Evolutionary conservation across 2,113 vertebrate species (phyloP).

Genomic region (Numenius arquata): DNA sequence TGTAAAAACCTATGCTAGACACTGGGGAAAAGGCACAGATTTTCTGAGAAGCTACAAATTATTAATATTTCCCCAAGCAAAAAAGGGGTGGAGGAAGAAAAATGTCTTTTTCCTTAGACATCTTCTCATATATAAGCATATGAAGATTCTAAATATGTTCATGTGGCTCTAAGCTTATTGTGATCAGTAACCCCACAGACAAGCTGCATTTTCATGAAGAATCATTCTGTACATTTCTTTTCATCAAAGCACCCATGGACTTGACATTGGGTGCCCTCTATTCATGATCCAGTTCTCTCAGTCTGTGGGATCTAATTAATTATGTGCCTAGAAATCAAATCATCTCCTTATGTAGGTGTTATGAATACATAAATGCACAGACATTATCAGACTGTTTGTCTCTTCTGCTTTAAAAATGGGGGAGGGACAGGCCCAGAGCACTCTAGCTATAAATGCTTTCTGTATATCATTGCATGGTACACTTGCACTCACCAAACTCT

Average conservation of each 20-base stretch:
- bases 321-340: neutral
- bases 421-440: neutral
- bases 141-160: neutral
- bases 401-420: constrained; percentile 9
- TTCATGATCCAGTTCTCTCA: neutral
- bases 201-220: neutral
- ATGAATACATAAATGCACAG: neutral
- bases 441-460: constrained; percentile 17
- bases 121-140: neutral
- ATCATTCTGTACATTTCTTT: neutral
- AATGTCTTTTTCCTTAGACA: neutral
- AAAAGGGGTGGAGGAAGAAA: neutral
- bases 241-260: neutral
- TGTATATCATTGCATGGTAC: constrained; percentile 8
- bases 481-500: constrained; percentile 7
- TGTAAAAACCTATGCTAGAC: neutral
- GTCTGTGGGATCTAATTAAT: neutral
- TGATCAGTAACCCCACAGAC: neutral
- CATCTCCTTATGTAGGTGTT: neutral
- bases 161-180: neutral
- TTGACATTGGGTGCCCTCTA: neutral
- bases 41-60: neutral
- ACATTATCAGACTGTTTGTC: neutral
- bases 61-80: neutral
- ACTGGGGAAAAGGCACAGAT: neutral